These are phyloP conservation scores for Beaufortia kweichowensis DNA, from an alignment of 2,113 vertebrate genomes.

Conservation along the genomic window DNA sequence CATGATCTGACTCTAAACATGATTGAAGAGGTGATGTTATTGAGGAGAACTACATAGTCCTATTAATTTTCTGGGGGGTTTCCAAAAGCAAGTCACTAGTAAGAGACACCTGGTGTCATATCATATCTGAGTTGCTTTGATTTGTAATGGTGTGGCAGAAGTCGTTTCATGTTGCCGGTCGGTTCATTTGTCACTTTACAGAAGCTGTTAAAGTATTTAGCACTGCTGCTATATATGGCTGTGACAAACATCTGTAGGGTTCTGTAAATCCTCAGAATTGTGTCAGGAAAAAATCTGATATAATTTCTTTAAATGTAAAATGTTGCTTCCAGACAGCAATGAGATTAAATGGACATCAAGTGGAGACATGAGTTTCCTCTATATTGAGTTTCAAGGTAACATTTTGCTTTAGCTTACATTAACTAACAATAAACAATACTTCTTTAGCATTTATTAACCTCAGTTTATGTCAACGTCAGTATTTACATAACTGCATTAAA, in stretches of 20 bases:
- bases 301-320: too few species aligned
- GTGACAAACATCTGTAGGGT: background rate
- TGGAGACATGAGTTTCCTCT: too few species aligned
- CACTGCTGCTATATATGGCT: slow-evolving; percentile 18
- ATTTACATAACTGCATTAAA: too few species aligned
- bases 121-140: slow-evolving; percentile 16
- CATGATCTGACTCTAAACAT: background rate
- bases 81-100: background rate
- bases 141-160: slow-evolving; percentile 16
- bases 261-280: background rate
- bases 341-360: too few species aligned
- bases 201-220: slow-evolving; percentile 23
- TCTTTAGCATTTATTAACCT: too few species aligned
- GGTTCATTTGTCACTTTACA: slow-evolving; percentile 29
- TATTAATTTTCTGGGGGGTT: background rate
- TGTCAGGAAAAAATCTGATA: background rate
- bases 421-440: too few species aligned
- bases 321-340: too few species aligned
- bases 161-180: slow-evolving; percentile 18
- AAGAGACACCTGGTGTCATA: background rate
- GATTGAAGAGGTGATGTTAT: background rate
- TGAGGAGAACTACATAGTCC: slow-evolving; percentile 2
- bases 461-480: too few species aligned
- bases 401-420: too few species aligned
- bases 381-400: too few species aligned